phyloP scores from a whole-genome alignment of 2,888 invertebrate species.

The Sympetrum striolatum region DNA sequence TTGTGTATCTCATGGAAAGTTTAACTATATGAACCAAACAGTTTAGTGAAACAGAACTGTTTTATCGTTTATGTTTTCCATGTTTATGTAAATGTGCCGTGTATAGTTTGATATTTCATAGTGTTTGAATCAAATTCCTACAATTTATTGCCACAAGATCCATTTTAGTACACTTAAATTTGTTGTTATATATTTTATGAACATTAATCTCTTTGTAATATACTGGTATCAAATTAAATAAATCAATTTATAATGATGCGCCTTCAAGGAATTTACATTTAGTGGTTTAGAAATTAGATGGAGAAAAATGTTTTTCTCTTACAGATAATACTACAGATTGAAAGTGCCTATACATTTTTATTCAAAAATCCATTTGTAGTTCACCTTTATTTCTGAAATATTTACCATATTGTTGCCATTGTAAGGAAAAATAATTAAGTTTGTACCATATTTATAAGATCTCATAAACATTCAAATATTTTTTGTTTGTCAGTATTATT shows the following conservation, averaged over 20 bases:
- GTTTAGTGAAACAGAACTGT: neutral
- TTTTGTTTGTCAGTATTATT: neutral
- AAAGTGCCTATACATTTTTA: neutral
- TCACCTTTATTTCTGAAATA: neutral
- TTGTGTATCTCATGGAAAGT: conserved; percentile 2
- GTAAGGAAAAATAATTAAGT: neutral
- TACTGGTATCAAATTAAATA: no score
- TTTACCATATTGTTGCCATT: neutral
- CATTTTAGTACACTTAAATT: neutral
- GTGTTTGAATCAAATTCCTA: neutral
- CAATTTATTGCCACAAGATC: neutral
- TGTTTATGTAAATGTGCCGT: neutral
- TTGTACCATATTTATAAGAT: neutral
- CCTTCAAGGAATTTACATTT: no score
- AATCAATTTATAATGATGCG: no score
- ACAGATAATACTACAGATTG: neutral
- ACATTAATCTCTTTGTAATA: neutral
- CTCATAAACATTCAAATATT: neutral
- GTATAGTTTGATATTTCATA: neutral
- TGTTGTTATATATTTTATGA: neutral
- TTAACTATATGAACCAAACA: neutral
- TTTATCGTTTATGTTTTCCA: neutral
- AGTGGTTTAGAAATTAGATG: neutral
- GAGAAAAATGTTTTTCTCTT: neutral
- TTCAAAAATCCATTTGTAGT: neutral